Conservation (phyloP, 23 tunicate genomes). For the Corella eumyota region DNA sequence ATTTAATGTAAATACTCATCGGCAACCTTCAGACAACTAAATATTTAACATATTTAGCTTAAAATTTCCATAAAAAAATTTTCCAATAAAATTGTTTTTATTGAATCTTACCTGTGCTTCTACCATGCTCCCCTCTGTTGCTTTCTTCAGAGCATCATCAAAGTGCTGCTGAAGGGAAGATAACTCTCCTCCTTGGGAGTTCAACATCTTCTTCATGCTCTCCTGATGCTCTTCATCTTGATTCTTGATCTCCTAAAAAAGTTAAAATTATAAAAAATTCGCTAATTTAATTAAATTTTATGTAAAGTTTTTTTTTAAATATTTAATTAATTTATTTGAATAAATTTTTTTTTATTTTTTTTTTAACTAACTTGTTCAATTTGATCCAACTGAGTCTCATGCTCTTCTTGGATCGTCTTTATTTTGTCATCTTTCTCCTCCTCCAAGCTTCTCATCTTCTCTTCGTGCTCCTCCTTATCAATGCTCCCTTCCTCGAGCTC, state of each 20-base stretch:
- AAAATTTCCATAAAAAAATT: too few relatives aligned
- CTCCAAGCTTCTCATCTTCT: slow-evolving; percentile 16
- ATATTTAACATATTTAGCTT: too few relatives aligned
- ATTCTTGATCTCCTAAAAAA: slow-evolving; percentile 35
- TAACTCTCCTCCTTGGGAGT: slow-evolving; percentile 40
- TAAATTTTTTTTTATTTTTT: too few relatives aligned
- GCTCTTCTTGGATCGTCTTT: slow-evolving; percentile 44
- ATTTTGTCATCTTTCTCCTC: slow-evolving; percentile 39
- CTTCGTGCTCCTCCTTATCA: not conserved
- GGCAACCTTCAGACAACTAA: too few relatives aligned
- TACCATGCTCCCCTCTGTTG: slow-evolving; percentile 14
- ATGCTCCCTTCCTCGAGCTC: slow-evolving; percentile 12
- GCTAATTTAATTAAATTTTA: not conserved
- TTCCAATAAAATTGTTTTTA: too few relatives aligned
- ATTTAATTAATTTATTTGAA: too few relatives aligned
- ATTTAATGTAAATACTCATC: too few relatives aligned
- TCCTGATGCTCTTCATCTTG: slow-evolving; percentile 48
- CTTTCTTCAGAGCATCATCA: slow-evolving; percentile 42
- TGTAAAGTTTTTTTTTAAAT: not conserved
- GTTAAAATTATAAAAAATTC: not conserved
- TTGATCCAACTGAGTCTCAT: slow-evolving; percentile 51
- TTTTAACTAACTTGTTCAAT: slow-evolving; percentile 55
- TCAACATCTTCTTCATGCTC: slow-evolving; percentile 28
- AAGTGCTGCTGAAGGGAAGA: slow-evolving; percentile 44
- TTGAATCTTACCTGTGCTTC: slow-evolving; percentile 50